A percentile compares a stretch with the other conserved stretches of the same genome.
Conservation (phyloP, 2,888 invertebrate species). For the Apodemia hepburni region DNA sequence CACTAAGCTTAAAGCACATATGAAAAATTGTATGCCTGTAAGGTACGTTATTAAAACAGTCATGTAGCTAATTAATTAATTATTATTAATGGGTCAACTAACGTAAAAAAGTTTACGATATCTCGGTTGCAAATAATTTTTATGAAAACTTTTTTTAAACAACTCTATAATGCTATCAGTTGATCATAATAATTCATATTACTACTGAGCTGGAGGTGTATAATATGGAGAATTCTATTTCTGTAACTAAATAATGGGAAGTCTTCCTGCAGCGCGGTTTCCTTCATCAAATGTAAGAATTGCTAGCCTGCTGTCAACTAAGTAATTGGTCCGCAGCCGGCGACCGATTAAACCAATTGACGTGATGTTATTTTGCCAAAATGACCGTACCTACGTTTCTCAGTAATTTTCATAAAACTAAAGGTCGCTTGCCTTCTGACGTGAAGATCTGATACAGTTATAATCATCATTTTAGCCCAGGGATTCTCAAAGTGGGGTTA, state of each 20-base stretch:
- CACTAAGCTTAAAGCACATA: too few relatives aligned
- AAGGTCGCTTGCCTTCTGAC: conserved; percentile 15
- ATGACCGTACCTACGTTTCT: conserved; percentile 36
- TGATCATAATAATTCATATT: neutral
- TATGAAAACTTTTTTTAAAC: too few relatives aligned
- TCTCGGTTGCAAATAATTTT: too few relatives aligned
- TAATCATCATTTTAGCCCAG: neutral
- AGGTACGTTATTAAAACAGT: too few relatives aligned
- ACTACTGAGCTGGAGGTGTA: neutral
- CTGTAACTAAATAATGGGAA: conserved; percentile 70
- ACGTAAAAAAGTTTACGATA: too few relatives aligned
- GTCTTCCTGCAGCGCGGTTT: conserved; percentile 70
- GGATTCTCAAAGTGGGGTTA: too few relatives aligned
- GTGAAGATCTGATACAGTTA: neutral
- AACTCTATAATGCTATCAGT: neutral
- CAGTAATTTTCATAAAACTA: conserved; percentile 26
- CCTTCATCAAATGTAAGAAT: conserved; percentile 78
- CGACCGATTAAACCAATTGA: conserved; percentile 74
- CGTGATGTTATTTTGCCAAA: conserved; percentile 76
- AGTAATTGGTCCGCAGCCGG: conserved; percentile 76
- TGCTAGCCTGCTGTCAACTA: conserved; percentile 76
- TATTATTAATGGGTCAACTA: too few relatives aligned
- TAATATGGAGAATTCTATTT: conserved; percentile 36
- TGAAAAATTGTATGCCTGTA: too few relatives aligned
- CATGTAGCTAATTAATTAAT: too few relatives aligned